Conservation (phyloP, 2,113 vertebrate species). For the Chionomys nivalis region DNA sequence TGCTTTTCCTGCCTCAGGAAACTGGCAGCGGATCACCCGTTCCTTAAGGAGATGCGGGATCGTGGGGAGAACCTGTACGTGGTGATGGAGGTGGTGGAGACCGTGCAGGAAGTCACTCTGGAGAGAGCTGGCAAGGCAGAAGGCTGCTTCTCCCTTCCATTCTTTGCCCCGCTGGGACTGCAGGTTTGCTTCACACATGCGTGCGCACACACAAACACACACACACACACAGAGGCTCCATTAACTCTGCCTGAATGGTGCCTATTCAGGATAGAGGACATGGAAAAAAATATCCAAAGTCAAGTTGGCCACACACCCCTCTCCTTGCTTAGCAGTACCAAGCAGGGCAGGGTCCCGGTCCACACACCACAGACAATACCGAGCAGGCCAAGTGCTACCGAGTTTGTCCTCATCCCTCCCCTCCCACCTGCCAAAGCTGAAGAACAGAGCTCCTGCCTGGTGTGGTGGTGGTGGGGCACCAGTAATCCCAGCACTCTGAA, state of each 20-base stretch:
- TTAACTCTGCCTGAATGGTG: neutral
- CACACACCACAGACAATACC: neutral
- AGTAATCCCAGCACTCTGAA: neutral
- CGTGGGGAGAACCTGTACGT: conserved; percentile 63
- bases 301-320: neutral
- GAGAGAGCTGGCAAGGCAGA: conserved; percentile 48
- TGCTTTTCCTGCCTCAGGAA: conserved; percentile 58
- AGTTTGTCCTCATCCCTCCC: neutral
- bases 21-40: conserved; percentile 68
- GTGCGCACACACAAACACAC: neutral
- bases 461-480: too few relatives aligned
- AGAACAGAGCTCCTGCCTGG: neutral
- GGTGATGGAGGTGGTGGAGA: conserved; percentile 79
- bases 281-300: neutral
- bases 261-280: neutral
- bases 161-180: conserved; percentile 46
- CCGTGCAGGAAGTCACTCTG: conserved; percentile 67
- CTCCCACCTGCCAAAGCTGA: neutral
- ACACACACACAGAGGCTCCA: neutral
- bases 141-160: conserved; percentile 41
- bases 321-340: neutral
- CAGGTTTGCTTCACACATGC: conserved; percentile 74
- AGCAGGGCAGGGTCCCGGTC: neutral
- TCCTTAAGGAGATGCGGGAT: conserved; percentile 78
- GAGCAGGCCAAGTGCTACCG: neutral